Conservation (phyloP, 2,888 invertebrate species). For the Mesoligia furuncula region DNA sequence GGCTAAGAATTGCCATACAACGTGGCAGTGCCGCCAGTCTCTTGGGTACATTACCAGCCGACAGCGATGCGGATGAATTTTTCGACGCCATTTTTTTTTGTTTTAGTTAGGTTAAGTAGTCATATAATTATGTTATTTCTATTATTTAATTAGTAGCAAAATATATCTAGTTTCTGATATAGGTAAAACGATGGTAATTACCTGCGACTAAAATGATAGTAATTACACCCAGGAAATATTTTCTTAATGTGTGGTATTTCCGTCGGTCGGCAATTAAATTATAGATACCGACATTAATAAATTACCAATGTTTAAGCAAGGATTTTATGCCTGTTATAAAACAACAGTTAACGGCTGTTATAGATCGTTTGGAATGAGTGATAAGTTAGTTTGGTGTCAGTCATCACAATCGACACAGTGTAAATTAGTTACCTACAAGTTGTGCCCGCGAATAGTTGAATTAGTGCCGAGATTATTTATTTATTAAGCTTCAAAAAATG, state of each 20-base stretch:
- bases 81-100: background rate
- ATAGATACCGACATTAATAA: conserved; percentile 1
- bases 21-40: background rate
- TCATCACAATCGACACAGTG: background rate
- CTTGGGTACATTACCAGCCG: background rate
- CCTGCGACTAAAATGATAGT: background rate
- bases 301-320: conserved; percentile 9
- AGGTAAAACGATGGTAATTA: background rate
- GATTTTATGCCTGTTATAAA: conserved; percentile 14
- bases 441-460: background rate
- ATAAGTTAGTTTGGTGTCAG: conserved; percentile 18
- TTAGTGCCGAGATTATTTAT: background rate
- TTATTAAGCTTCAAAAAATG: conserved; percentile 14
- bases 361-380: conserved; percentile 7
- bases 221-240: conserved; percentile 4
- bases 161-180: background rate
- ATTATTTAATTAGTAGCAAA: background rate
- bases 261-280: conserved; percentile 29
- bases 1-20: background rate
- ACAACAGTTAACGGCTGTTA: background rate
- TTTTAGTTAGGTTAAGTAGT: too few relatives aligned
- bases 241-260: conserved; percentile 40
- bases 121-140: background rate
- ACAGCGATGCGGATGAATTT: background rate
- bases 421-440: conserved; percentile 8